These are phyloP conservation scores for Tenthredo amoena DNA, from an alignment of 2,888 invertebrate species.

Conservation along the genomic window DNA sequence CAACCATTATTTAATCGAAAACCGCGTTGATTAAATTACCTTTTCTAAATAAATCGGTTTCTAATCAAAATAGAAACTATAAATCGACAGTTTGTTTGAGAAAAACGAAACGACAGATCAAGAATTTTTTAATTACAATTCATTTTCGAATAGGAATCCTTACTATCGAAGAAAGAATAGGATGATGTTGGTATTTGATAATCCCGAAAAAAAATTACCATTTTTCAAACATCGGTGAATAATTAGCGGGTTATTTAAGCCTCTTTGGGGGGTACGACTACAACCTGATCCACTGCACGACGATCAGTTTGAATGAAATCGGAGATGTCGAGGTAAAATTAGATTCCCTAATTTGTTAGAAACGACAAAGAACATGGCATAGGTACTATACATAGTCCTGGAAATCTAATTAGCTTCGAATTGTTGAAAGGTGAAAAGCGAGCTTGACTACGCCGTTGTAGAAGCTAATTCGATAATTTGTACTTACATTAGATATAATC, in stretches of 20 bases:
- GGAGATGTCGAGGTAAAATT: not conserved
- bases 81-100: no score
- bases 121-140: not conserved
- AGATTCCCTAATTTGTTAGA: not conserved
- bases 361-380: not conserved
- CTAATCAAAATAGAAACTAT: no score
- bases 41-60: no score
- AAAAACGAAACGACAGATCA: not conserved
- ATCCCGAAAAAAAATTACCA: not conserved
- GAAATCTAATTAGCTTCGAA: not conserved
- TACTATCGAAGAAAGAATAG: no score
- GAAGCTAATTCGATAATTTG: not conserved
- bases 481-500: not conserved
- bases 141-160: no score
- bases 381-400: not conserved
- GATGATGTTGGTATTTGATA: not conserved
- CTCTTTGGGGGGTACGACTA: not conserved
- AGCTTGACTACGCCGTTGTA: not conserved
- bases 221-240: not conserved
- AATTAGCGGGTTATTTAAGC: not conserved
- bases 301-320: not conserved
- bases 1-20: no score
- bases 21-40: no score
- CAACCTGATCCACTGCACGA: not conserved
- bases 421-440: not conserved